These are phyloP conservation scores for Tympanoctomys barrerae DNA, from an alignment of 2,797 vertebrate species.

Conservation along the genomic window DNA sequence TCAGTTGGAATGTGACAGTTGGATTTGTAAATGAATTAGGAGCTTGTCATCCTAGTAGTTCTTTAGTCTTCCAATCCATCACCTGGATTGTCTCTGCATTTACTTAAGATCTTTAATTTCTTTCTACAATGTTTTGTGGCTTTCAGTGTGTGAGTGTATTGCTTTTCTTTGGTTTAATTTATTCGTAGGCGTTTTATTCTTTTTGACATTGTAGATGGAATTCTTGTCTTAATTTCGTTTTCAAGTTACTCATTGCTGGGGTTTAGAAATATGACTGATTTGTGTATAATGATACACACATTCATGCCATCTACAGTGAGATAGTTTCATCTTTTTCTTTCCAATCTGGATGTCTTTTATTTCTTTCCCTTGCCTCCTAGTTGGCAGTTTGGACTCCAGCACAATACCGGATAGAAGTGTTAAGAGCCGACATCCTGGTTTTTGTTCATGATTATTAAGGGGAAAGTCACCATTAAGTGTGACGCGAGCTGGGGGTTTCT, in stretches of 20 bases:
- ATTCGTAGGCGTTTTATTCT: neutral
- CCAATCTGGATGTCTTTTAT: neutral
- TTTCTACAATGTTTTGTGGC: neutral
- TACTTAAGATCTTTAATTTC: neutral
- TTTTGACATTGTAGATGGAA: neutral
- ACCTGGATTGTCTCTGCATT: neutral
- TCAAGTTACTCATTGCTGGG: neutral
- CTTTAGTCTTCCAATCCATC: neutral
- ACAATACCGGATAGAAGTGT: constrained; percentile 10
- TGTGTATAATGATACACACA: neutral
- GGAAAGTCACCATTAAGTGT: neutral
- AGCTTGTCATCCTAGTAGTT: neutral
- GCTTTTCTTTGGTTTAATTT: neutral
- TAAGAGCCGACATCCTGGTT: neutral
- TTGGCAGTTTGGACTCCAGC: neutral
- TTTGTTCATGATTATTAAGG: neutral
- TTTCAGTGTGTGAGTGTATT: neutral
- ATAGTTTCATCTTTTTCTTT: constrained; percentile 50
- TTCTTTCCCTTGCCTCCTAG: constrained; percentile 38
- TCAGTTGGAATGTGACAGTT: neutral
- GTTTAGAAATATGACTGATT: neutral
- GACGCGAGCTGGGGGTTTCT: neutral
- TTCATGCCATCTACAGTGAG: neutral
- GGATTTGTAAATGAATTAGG: neutral
- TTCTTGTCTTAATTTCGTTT: neutral